Evolutionary conservation across 2,888 invertebrate genomes (phyloP), one percentile per base, ranked within the genome.

Genomic region (Torymus auratus): DNA sequence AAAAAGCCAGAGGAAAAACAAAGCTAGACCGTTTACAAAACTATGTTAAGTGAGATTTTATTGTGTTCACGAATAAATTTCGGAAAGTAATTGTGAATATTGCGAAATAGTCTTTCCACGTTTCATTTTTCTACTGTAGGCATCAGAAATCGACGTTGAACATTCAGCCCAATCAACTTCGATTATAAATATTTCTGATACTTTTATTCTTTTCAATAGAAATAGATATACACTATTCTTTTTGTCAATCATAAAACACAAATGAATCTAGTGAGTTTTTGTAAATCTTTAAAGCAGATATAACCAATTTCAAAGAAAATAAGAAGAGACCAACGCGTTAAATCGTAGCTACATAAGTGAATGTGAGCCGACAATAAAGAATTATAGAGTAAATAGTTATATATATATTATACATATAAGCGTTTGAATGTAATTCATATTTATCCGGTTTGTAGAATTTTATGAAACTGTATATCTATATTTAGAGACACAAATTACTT

Each of bases 351-450:
- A 89, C 85, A 74, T 88, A 88, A 88, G 87, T 88, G 87, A 88
- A 90, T 90, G 91, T 91, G 91, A 88, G 83, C 86, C 86, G 91
- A 91, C 91, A 91, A 91, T 91, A 91, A 91, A 85, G 85, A 85
- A 84, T 83, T 82, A 83, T 83, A 86, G 84, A 82, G 84, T 85
- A 85, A 85, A 85, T 85, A 84, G 81, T 74, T 86, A 84, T 83
- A 83, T 83, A 82, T 82, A 77, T 81, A 61, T 68, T 56, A 58
- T 56, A 70, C 58, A 65, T 20, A 15, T 74, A 56, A 55, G 75
- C 70, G 58, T 74, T 78, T 69, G 65, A 58, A 74, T 71, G 67
- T 73, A 72, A 67, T 74, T 75, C 79, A 76, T 82, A 83, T 69
- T 76, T 75, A 65, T 76, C 78, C 20, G 74, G 58, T 80, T 80